Evolutionary conservation across 2,888 invertebrate genomes (phyloP).

Genomic region (Venusia cambrica): DNA sequence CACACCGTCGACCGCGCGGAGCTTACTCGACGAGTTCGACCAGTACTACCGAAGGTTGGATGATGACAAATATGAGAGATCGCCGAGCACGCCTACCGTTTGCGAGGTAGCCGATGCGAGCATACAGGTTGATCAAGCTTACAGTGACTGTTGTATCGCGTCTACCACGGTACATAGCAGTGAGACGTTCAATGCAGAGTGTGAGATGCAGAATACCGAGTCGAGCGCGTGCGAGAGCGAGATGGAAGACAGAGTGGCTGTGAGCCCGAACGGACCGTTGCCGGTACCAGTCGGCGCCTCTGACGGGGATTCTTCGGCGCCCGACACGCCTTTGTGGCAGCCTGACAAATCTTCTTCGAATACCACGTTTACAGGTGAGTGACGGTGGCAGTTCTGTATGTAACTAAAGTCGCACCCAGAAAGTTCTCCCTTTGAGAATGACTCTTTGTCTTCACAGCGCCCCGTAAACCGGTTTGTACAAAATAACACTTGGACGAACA

Average conservation of each 20-base stretch:
- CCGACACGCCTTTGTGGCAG: conserved; percentile 36
- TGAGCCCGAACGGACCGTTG: conserved; percentile 47
- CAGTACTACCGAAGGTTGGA: conserved; percentile 59
- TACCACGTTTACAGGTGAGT: conserved; percentile 38
- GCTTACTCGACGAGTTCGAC: conserved; percentile 68
- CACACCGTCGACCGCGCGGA: conserved; percentile 66
- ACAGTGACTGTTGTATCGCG: conserved; percentile 2
- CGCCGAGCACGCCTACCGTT: conserved; percentile 20
- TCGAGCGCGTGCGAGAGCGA: conserved; percentile 10
- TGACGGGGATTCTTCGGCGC: conserved; percentile 29
- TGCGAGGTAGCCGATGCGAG: conserved; percentile 33
- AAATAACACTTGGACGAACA: no score
- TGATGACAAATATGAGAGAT: conserved; percentile 31
- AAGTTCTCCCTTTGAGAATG: no score
- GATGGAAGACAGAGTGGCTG: conserved; percentile 11
- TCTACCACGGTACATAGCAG: conserved; percentile 7
- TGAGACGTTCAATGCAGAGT: conserved; percentile 6
- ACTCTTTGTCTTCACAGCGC: no score
- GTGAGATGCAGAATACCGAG: conserved; percentile 6
- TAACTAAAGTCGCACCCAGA: no score
- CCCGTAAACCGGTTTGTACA: no score
- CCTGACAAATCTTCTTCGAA: conserved; percentile 30
- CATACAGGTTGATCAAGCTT: conserved; percentile 20
- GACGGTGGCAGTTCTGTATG: no score
- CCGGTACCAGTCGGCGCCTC: conserved; percentile 59